Base-by-base conservation (phyloP, 2,113 vertebrate species). In the Corydoras sp. region DNA sequence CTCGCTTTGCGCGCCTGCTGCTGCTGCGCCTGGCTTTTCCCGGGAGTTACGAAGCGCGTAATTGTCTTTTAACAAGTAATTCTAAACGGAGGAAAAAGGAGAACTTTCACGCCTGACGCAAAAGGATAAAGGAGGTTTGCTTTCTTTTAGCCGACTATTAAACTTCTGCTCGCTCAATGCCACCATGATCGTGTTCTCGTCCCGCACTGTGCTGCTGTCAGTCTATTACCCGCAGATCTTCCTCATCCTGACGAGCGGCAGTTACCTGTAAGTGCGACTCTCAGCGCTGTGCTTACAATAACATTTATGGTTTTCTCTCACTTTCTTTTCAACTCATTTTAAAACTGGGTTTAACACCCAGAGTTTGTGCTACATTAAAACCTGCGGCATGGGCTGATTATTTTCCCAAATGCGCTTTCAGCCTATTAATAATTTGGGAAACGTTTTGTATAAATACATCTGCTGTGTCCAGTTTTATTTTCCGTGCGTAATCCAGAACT, bases 161-260 rank as follows among this genome's bases (percentile, higher is more conserved):
- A 24, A 24, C 18, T 24, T 24, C 18, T 64, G 77, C 81, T 84
- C 83, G 85, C 81, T 90, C 85, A 78, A 88, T 89, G 88, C 86
- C 88, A 90, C 90, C 91, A 98, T 98, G 96, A 94, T 94, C 90
- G 89, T 95, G 84, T 90, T 95, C 86, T 93, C 93, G 82, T 93
- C 93, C 80, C 94, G 94, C 91, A 87, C 94, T 89, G 93, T 95
- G 78, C 90, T 96, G 86, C 92, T 97, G 85, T 95, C 95, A 86
- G 91, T 98, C 84, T 96, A 94, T 85, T 97, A 95, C 76, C 96
- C 95, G 73, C 96, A 97, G 92, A 94, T 98, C 85, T 97, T 97
- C 88, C 94, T 98, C 84, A 93, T 98, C 89, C 92, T 98, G 85
- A 96, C 95, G 87, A 97, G 96, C 82, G 92, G 94, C 84, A 94